Conservation (phyloP, 2,797 vertebrate species). For the Amniataba percoides region DNA sequence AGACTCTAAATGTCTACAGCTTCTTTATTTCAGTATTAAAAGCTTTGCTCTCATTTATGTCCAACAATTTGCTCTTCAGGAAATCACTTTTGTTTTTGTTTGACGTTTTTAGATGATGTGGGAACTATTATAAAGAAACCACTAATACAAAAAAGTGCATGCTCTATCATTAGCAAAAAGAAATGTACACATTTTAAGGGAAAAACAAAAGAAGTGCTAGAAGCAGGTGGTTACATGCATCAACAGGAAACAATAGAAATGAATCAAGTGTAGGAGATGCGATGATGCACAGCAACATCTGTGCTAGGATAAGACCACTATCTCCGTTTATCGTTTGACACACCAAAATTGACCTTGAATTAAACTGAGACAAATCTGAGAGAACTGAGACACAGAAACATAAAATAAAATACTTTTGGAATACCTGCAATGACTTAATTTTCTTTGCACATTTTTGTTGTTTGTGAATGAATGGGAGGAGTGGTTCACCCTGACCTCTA, state of each 20-base stretch:
- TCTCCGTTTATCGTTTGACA: not conserved
- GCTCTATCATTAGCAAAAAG: slow-evolving; percentile 40
- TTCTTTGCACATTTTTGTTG: slow-evolving; percentile 12
- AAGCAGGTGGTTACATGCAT: slow-evolving; percentile 49
- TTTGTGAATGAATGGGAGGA: not conserved
- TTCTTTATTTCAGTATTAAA: not conserved
- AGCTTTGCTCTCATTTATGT: slow-evolving; percentile 21
- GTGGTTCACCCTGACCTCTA: not conserved
- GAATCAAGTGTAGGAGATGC: slow-evolving; percentile 13
- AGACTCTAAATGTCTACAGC: not conserved
- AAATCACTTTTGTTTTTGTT: slow-evolving; percentile 12
- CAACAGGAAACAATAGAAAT: slow-evolving; percentile 36
- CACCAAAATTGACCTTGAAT: not conserved
- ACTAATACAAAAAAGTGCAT: slow-evolving; percentile 50
- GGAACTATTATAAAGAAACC: slow-evolving; percentile 18
- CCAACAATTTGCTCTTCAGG: slow-evolving; percentile 16
- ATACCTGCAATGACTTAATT: slow-evolving; percentile 5
- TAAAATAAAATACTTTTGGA: slow-evolving; percentile 17
- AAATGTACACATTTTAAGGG: slow-evolving; percentile 9
- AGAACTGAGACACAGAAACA: slow-evolving; percentile 19
- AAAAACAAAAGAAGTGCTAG: slow-evolving; percentile 13
- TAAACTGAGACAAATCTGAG: slow-evolving; percentile 8
- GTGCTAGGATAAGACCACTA: not conserved
- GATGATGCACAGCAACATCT: slow-evolving; percentile 22
- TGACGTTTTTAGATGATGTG: not conserved